A percentile compares a stretch with the other conserved stretches of the same genome.
Conservation (phyloP, 2,888 invertebrate species). For the Rhingia rostrata region DNA sequence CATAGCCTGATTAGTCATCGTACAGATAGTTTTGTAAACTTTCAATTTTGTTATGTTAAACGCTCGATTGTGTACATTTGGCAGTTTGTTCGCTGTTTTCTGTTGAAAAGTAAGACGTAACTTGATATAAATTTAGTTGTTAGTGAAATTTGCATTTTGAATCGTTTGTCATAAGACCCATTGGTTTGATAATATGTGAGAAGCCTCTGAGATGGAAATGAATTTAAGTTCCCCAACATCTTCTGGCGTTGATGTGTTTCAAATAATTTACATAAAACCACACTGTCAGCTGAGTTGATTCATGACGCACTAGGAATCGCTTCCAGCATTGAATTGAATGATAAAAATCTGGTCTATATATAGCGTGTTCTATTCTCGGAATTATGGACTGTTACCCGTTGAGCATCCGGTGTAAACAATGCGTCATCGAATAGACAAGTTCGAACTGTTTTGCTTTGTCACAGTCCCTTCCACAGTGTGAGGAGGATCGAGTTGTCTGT, state of each 20-base stretch:
- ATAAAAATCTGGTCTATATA: not conserved
- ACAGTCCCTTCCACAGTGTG: too few relatives aligned
- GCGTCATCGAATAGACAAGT: not conserved
- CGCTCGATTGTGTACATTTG: not conserved
- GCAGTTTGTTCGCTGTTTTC: not conserved
- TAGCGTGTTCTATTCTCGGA: not conserved
- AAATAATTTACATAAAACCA: too few relatives aligned
- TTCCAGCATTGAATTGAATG: not conserved
- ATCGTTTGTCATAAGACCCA: too few relatives aligned
- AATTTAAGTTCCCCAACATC: too few relatives aligned
- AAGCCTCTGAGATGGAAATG: too few relatives aligned
- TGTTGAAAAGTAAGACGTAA: not conserved
- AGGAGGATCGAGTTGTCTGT: too few relatives aligned
- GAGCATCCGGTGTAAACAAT: conserved; percentile 7
- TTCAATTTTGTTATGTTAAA: not conserved
- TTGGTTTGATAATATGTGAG: too few relatives aligned
- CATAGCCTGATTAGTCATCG: conserved; percentile 29
- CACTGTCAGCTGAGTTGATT: not conserved
- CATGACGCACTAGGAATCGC: not conserved
- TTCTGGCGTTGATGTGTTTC: too few relatives aligned
- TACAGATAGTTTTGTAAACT: conserved; percentile 14
- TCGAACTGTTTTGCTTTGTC: too few relatives aligned
- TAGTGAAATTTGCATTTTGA: too few relatives aligned
- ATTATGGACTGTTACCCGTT: not conserved
- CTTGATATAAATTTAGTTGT: not conserved